phyloP scores from a whole-genome alignment of 2,888 invertebrate genomes.

The Meganola albula region DNA sequence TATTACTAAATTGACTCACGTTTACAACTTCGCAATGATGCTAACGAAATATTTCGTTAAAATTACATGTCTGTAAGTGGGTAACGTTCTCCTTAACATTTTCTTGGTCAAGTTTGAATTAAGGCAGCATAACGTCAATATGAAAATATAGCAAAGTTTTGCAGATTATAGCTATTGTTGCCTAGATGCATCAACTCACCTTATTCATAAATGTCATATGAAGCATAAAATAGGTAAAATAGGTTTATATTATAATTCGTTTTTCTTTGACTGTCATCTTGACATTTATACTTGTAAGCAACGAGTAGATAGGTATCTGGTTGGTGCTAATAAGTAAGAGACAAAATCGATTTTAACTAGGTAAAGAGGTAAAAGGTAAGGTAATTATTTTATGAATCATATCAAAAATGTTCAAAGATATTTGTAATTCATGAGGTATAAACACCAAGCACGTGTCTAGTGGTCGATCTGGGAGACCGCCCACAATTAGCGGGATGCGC shows the following conservation, averaged over 20 bases:
- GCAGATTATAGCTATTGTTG: neutral
- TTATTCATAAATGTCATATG: too few relatives aligned
- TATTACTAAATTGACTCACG: constrained; percentile 65
- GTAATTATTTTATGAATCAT: too few relatives aligned
- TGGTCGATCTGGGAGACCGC: constrained; percentile 54
- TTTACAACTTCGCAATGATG: constrained; percentile 60
- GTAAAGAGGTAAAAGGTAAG: too few relatives aligned
- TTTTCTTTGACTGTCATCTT: too few relatives aligned
- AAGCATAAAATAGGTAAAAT: too few relatives aligned
- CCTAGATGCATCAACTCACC: too few relatives aligned
- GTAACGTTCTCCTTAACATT: constrained; percentile 40
- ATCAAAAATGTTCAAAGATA: constrained; percentile 10
- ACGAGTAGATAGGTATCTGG: too few relatives aligned
- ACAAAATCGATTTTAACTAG: too few relatives aligned
- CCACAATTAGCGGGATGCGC: constrained; percentile 70
- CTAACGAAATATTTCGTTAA: constrained; percentile 60
- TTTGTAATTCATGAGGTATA: constrained; percentile 10
- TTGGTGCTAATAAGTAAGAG: too few relatives aligned
- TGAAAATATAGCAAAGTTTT: constrained; percentile 2
- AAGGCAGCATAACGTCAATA: constrained; percentile 22
- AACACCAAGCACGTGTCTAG: constrained; percentile 16
- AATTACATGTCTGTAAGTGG: constrained; percentile 45
- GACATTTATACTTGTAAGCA: too few relatives aligned
- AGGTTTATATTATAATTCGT: too few relatives aligned
- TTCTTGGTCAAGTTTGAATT: constrained; percentile 56